Base-by-base conservation (phyloP, 2,888 invertebrate genomes). In the Pristionchus entomophagus region DNA sequence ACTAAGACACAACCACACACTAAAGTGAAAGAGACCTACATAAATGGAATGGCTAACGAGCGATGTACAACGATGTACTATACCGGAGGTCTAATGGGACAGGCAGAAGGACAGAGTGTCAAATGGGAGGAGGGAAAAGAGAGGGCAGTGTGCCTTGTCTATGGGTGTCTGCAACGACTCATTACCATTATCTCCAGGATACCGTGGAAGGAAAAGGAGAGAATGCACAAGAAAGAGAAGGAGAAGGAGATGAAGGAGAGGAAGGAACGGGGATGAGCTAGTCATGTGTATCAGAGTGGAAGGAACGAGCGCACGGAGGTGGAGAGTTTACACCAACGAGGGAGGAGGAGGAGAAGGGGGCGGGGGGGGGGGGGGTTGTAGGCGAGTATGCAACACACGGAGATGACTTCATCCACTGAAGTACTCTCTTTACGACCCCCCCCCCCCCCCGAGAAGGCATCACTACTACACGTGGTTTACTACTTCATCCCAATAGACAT, bases 261-360 rank as follows among this genome's bases (percentile, higher is more conserved):
- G 38, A 69, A 38, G 38, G 22, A 62, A 62, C 29, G 38, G 69
- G 38, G 17, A 38, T 41, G 69, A 69, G 69, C 38, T 69, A 69
- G 69, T 38, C 69, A 41, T 69, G 69, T 69, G 69, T 69, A 69
- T 69, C 69, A 69, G 69, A 12, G 38, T 35, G 69, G 69, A 69
- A 69, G n/a, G n/a, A 69, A 38, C 12, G 38, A 69, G 35, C 12
- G 10, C 19, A 2, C 19, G 38, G 38, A 19, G 38, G n/a, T 35
- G 38, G 38, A 19, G 38, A 41, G 38, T 35, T 69, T 35, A 38
- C n/a, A 38, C 32, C 17, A 69, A 38, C 22, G 69, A 41, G 19
- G 38, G 38, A 38, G 22, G n/a, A 38, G 32, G n/a, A 69, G 22
- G 5, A 69, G 69, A 38, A 38, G 22, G 22, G 45, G 38, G 38